Percentiles rank a stretch among this genome's conserved stretches.
Conservation (phyloP, 2,113 vertebrate genomes). For the Oreamnos americanus region DNA sequence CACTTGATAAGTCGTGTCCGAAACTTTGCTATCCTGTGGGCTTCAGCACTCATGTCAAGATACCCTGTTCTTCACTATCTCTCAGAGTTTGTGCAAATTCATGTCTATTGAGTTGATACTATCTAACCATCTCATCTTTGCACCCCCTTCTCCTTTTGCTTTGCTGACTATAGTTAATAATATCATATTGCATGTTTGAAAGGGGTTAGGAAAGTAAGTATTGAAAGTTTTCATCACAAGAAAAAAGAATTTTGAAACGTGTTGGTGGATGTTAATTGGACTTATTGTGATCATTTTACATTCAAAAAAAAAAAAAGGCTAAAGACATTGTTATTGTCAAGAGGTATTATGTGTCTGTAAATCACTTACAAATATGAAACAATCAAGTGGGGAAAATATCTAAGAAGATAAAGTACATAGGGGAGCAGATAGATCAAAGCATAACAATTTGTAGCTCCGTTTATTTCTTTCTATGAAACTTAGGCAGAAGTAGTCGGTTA, state of each 20-base stretch:
- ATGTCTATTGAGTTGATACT: neutral
- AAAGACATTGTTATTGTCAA: neutral
- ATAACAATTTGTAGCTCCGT: neutral
- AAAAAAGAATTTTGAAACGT: neutral
- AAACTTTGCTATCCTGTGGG: neutral
- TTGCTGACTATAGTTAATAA: neutral
- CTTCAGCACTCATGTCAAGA: neutral
- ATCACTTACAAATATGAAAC: neutral
- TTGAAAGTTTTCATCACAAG: neutral
- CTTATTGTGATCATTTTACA: neutral
- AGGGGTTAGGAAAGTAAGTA: neutral
- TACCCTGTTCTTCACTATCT: neutral
- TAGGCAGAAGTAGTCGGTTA: neutral
- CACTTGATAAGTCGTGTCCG: accelerated
- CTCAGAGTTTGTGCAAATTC: neutral
- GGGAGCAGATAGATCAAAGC: too few species aligned
- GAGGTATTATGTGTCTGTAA: neutral
- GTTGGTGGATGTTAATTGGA: neutral
- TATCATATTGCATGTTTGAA: neutral
- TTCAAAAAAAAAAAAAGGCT: neutral
- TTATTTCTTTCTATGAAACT: neutral
- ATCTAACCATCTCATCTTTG: neutral
- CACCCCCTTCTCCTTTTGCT: neutral
- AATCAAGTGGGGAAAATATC: neutral
- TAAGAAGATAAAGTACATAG: neutral